Evolutionary conservation across 1,140 invertebrate genomes (phyloP), one percentile per base, ranked within the genome.

Genomic region (Bombus ignitus): DNA sequence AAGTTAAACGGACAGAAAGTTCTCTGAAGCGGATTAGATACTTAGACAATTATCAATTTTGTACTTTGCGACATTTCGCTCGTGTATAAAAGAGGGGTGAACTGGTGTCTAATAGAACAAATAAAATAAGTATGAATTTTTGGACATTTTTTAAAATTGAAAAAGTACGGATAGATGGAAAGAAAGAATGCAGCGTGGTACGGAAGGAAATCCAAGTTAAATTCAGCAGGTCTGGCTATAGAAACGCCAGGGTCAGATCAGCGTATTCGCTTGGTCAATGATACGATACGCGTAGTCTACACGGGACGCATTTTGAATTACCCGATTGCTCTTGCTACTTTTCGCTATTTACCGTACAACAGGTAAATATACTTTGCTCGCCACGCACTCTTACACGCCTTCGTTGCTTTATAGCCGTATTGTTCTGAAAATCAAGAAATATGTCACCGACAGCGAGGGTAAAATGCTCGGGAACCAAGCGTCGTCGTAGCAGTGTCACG

Each of bases 361-460:
- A 89, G 84, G 80, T 89, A 85, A 78, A 87, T 78, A 83, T 88
- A 84, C 84, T 86, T 86, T 87, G 80, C 81, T 83, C 79, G 82
- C 83, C 83, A 82, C 89, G 89, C 89, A 88, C 82, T 90, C 84
- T 91, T 88, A 88, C 89, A 90, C 89, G 78, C 89, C 73, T 79
- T 91, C 84, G 89, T 90, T 90, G 92, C 90, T 94, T 94, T 94
- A 94, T 94, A 92, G 93, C 91, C 91, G 92, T 92, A 94, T 94
- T 95, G 94, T 94, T 94, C 94, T 91, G 93, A 91, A 94, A 94
- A 95, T 94, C 94, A 94, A 94, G 94, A 94, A 95, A 95, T 94
- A 91, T 95, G 94, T 95, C 94, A 95, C 87, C 89, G 87, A 78
- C 94, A 95, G 94, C 87, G 87, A 91, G 93, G 92, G 94, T 92